phyloP scores from a whole-genome alignment of 92 coral and sea anemone genomes.

The Hydrozoanthus gracilis region DNA sequence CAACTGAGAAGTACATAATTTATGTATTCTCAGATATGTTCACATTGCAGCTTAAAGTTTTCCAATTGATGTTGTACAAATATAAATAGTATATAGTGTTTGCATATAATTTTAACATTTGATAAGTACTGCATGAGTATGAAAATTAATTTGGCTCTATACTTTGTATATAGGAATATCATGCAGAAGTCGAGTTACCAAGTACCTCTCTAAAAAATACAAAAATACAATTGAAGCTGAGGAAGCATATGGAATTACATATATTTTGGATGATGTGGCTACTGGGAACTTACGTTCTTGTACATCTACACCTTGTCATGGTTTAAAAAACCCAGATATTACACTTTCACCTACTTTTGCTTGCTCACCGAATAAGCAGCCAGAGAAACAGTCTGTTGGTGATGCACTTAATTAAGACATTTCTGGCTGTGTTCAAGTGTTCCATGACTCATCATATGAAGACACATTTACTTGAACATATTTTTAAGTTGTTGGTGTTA shows the following conservation, averaged over 20 bases:
- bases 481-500: background rate
- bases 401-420: conserved; percentile 44
- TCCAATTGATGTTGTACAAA: no score
- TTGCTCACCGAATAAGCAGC: conserved; percentile 48
- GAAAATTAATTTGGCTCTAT: background rate
- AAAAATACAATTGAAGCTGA: background rate
- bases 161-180: background rate
- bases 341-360: conserved; percentile 58
- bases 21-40: background rate
- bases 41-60: background rate
- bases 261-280: background rate
- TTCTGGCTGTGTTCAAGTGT: conserved; percentile 34
- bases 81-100: background rate
- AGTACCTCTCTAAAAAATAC: background rate
- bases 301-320: background rate
- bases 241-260: background rate
- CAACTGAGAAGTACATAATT: no score
- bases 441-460: conserved; percentile 36
- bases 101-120: background rate
- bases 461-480: background rate
- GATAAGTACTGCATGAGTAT: background rate
- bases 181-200: background rate
- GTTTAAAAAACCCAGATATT: background rate
- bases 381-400: conserved; percentile 24
- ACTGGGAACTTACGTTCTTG: background rate